Percentiles rank a stretch among this genome's conserved stretches.
Evolutionary conservation across 2,797 vertebrate species (phyloP).

Genomic region (Limosa lapponica): DNA sequence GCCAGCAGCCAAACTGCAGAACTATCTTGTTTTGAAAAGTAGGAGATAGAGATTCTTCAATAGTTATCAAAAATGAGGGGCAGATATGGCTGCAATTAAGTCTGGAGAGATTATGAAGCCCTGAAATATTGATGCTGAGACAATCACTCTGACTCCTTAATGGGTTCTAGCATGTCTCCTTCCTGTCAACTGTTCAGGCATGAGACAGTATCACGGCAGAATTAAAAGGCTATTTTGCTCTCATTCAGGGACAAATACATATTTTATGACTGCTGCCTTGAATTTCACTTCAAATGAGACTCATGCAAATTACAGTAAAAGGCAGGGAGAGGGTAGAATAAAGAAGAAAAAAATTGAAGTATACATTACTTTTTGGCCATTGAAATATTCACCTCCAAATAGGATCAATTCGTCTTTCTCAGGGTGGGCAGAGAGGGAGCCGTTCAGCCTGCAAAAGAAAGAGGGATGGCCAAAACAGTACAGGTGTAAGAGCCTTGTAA

Average conservation of each 20-base stretch:
- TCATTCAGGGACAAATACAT: conserved; percentile 14
- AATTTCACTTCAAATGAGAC: conserved; percentile 25
- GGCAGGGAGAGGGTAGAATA: background rate
- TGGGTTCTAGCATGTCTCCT: background rate
- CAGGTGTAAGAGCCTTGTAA: background rate
- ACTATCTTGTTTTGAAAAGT: background rate
- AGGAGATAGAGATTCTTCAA: background rate
- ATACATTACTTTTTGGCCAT: conserved; percentile 93
- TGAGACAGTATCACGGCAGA: background rate
- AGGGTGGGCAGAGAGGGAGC: conserved; percentile 88
- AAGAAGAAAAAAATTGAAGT: conserved; percentile 49
- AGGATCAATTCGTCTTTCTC: conserved; percentile 95
- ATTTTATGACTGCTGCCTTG: conserved; percentile 37
- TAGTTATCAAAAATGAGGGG: background rate
- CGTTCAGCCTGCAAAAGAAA: conserved; percentile 83
- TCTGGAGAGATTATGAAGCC: conserved; percentile 43
- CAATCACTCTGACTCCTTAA: conserved; percentile 56
- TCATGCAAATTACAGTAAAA: conserved; percentile 45
- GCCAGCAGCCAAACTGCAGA: background rate
- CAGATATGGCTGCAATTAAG: conserved; percentile 10
- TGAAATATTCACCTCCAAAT: conserved; percentile 98
- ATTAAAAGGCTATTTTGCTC: conserved; percentile 63
- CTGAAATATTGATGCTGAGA: conserved; percentile 67
- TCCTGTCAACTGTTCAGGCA: background rate
- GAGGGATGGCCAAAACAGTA: background rate